Evolutionary conservation across 2,888 invertebrate genomes (phyloP).

Genomic region (Monochamus alternatus): DNA sequence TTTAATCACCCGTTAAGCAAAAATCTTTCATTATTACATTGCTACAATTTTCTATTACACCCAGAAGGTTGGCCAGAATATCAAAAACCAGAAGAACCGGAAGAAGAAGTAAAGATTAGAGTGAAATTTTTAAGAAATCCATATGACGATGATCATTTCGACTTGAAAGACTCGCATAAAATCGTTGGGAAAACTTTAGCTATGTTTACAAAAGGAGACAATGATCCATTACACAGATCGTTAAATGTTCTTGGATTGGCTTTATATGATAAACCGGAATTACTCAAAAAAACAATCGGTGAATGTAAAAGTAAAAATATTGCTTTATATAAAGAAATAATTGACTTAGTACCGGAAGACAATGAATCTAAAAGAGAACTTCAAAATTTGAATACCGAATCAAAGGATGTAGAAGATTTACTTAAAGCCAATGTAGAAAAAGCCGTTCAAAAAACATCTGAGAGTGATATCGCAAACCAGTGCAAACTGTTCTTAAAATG

Average conservation of each 20-base stretch:
- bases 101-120: slow-evolving; percentile 73
- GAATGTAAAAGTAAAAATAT: slow-evolving; percentile 62
- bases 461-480: slow-evolving; percentile 76
- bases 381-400: slow-evolving; percentile 51
- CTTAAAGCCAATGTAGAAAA: slow-evolving; percentile 69
- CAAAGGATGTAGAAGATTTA: slow-evolving; percentile 67
- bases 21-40: slow-evolving; percentile 81
- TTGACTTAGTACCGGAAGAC: slow-evolving; percentile 68
- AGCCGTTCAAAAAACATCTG: slow-evolving; percentile 74
- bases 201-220: slow-evolving; percentile 72
- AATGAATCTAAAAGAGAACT: slow-evolving; percentile 60
- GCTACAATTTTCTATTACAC: slow-evolving; percentile 79
- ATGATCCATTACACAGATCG: slow-evolving; percentile 72
- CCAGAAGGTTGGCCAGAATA: slow-evolving; percentile 71
- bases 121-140: slow-evolving; percentile 87
- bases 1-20: slow-evolving; percentile 80
- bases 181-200: slow-evolving; percentile 89
- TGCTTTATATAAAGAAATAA: slow-evolving; percentile 65
- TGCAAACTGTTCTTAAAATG: slow-evolving; percentile 75
- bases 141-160: slow-evolving; percentile 93
- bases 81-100: slow-evolving; percentile 67
- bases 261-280: slow-evolving; percentile 66
- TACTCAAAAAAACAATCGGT: slow-evolving; percentile 63
- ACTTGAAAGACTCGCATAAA: slow-evolving; percentile 80
- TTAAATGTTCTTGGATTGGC: slow-evolving; percentile 70